Conservation (phyloP, 2,888 invertebrate genomes). For the Ophioninae sp. region DNA sequence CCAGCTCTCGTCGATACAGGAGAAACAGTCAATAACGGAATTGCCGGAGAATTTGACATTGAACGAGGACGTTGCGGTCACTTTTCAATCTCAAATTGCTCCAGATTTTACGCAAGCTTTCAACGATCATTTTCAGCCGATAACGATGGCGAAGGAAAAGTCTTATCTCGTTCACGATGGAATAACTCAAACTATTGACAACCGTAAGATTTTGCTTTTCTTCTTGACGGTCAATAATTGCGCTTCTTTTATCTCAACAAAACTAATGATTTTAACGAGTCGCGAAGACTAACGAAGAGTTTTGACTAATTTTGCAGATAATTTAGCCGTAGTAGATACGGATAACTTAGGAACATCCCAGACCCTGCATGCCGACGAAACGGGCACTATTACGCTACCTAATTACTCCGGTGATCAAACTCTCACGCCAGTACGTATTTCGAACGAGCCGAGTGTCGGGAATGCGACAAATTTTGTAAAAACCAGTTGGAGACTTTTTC, state of each 20-base stretch:
- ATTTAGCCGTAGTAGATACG: conserved; percentile 67
- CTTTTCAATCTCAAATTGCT: conserved; percentile 71
- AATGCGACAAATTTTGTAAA: not conserved
- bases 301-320: conserved; percentile 67
- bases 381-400: conserved; percentile 78
- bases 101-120: conserved; percentile 72
- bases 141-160: conserved; percentile 69
- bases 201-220: conserved; percentile 63
- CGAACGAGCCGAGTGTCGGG: conserved; percentile 4
- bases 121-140: conserved; percentile 69
- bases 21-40: conserved; percentile 40
- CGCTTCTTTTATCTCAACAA: conserved; percentile 13
- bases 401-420: conserved; percentile 76
- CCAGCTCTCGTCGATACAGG: conserved; percentile 29
- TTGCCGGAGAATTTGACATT: conserved; percentile 67
- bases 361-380: conserved; percentile 78
- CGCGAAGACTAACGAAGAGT: conserved; percentile 22
- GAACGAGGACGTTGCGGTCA: conserved; percentile 68
- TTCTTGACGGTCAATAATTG: not conserved
- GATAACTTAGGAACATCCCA: conserved; percentile 72
- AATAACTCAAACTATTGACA: conserved; percentile 59
- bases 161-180: conserved; percentile 62
- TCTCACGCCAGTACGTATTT: conserved; percentile 76
- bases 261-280: conserved; percentile 25
- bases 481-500: too few relatives aligned